These are phyloP conservation scores for Amorpha juglandis DNA, from an alignment of 2,888 invertebrate genomes.

Conservation along the genomic window DNA sequence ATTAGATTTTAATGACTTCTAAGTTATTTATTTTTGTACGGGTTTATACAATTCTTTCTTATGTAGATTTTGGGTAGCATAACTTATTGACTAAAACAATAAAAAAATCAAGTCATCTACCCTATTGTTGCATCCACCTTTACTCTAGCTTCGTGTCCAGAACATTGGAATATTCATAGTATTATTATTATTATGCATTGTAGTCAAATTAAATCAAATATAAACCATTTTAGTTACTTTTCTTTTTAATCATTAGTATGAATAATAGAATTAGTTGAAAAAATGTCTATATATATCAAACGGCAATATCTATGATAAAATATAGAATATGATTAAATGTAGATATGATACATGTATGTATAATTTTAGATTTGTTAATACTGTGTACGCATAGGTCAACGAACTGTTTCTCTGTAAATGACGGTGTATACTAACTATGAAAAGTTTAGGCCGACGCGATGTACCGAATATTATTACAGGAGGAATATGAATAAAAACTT, in stretches of 20 bases:
- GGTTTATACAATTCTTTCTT: too few relatives aligned
- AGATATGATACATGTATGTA: neutral
- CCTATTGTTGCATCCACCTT: too few relatives aligned
- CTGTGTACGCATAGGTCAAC: conserved; percentile 25
- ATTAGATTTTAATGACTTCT: too few relatives aligned
- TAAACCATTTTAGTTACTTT: neutral
- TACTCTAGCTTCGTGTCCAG: too few relatives aligned
- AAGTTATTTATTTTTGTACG: too few relatives aligned
- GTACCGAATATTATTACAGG: conserved; percentile 70
- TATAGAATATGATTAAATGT: neutral
- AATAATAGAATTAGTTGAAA: neutral
- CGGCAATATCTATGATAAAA: neutral
- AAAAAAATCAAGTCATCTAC: too few relatives aligned
- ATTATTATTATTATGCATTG: neutral
- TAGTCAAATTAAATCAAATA: neutral
- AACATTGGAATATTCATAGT: neutral
- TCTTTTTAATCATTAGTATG: neutral
- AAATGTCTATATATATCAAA: neutral
- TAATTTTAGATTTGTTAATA: conserved; percentile 38
- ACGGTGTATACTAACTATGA: conserved; percentile 68
- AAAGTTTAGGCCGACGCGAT: conserved; percentile 64
- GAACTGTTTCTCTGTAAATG: conserved; percentile 48
- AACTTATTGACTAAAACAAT: too few relatives aligned
- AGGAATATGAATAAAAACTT: conserved; percentile 64
- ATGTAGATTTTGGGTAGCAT: too few relatives aligned